Conservation (phyloP, 1,140 invertebrate genomes). For the Pseudobourletiella spinata region DNA sequence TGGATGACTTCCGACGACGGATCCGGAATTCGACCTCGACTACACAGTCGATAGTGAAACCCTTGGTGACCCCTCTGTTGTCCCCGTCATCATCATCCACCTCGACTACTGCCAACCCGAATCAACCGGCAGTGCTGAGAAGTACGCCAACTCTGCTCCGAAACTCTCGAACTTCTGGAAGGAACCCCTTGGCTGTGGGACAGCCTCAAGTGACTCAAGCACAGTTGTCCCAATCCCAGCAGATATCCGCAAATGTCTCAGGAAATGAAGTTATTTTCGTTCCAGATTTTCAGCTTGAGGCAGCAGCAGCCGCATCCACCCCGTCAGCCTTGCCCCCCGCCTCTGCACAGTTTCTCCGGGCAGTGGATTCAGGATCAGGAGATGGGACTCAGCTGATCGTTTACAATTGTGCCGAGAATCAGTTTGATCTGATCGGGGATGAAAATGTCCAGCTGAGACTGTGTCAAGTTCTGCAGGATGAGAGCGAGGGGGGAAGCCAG, state of each 20-base stretch:
- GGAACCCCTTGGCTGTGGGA: background rate
- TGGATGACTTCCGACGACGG: background rate
- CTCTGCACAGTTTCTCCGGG: slow-evolving; percentile 5
- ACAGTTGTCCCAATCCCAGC: background rate
- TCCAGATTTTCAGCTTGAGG: background rate
- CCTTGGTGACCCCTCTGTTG: background rate
- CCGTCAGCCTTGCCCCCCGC: slow-evolving; percentile 4
- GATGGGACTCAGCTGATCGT: background rate
- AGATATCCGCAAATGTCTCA: slow-evolving; percentile 1
- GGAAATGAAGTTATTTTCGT: no score
- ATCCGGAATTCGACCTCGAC: background rate
- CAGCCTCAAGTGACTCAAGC: slow-evolving; percentile 2
- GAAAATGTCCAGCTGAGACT: slow-evolving; percentile 9
- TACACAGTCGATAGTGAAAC: background rate
- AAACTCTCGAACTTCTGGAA: background rate
- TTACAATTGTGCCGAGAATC: background rate
- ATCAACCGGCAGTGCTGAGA: background rate
- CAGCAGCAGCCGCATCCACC: background rate
- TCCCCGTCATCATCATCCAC: background rate
- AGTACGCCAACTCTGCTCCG: background rate
- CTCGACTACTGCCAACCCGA: no score
- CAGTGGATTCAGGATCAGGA: no score
- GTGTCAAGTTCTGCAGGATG: background rate
- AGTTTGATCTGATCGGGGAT: slow-evolving; percentile 6
- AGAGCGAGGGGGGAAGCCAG: background rate